These are phyloP conservation scores for Taurulus bubalis DNA, from an alignment of 2,113 vertebrate genomes.

Conservation along the genomic window DNA sequence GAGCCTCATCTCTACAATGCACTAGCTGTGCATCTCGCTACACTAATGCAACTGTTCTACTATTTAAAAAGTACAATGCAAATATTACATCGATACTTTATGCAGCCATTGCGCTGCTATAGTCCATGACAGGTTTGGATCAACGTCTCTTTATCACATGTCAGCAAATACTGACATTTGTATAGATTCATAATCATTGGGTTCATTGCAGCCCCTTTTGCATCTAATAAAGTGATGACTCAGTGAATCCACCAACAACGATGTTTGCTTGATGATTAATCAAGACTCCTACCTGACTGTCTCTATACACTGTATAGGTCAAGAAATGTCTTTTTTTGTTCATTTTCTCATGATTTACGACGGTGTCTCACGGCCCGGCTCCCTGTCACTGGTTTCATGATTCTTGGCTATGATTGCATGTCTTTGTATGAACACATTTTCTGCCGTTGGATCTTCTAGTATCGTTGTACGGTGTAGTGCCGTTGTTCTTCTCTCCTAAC, in stretches of 20 bases:
- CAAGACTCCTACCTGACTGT: slow-evolving; percentile 18
- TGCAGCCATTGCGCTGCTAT: background rate
- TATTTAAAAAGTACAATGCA: background rate
- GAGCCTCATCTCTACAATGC: background rate
- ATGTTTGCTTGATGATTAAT: slow-evolving; percentile 40
- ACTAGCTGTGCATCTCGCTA: background rate
- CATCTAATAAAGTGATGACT: slow-evolving; percentile 30
- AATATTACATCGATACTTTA: background rate
- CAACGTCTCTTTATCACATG: slow-evolving; percentile 2
- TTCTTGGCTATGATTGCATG: background rate
- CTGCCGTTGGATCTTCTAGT: background rate
- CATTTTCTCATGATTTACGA: slow-evolving; percentile 38
- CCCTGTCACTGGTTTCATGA: slow-evolving; percentile 16
- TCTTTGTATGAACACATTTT: background rate
- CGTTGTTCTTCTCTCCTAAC: background rate
- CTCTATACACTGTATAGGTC: slow-evolving; percentile 6
- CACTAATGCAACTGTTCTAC: background rate
- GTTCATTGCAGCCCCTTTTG: slow-evolving; percentile 19
- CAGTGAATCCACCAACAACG: slow-evolving; percentile 3
- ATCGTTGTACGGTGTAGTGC: background rate
- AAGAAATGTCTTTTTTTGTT: slow-evolving; percentile 1
- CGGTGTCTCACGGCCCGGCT: background rate
- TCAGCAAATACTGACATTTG: slow-evolving; percentile 30
- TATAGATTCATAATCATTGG: slow-evolving; percentile 5
- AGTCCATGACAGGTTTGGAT: slow-evolving; percentile 6